Base-by-base conservation (phyloP, 2,888 invertebrate species). In the Polyploca ridens region DNA sequence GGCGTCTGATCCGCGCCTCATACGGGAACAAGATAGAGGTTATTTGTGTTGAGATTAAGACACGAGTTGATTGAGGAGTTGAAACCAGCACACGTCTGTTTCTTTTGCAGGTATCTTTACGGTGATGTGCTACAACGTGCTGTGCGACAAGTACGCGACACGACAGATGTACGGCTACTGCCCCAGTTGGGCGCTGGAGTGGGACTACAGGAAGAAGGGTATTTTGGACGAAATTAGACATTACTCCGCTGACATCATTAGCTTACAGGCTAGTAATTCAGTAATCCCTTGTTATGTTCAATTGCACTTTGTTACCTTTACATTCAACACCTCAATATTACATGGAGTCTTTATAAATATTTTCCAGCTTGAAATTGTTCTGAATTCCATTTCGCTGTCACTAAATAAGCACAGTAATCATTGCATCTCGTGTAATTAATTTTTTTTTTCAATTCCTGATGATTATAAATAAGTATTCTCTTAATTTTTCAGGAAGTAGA, bases 91-190 rank as follows among this genome's bases (percentile, higher is more conserved):
- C 58, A 63, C 58, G 59, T 58, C 54, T 58, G 60, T 49, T 16
- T 19, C 58, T 46, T 64, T 73, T 79, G 54, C 94, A 97, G 98
- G 98, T 95, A 97, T 98, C 90, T 99, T 99, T 95, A 99, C 99
- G 76, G 99, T 99, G 83, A 99, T 99, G 98, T 99, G 99, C 93
- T 99, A 99, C 95, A 99, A 99, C 94, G 99, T 99, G 75, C 95
- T 99, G 77, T 99, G 99, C 94, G 99, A 99, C 95, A 99, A 99
- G 94, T 99, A 99, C 89, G 99, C 99, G 71, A 99, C 99, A 64
- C 94, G 99, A 81, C 99, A 99, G 94, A 98, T 99, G 97, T 99
- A 99, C 94, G 99, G 98, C 79, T 99, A 99, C 94, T 99, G 99
- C 90, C 99, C 99, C 33, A 97, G 98, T 79, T 99, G 99, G 99